Evolutionary conservation across 1,140 invertebrate genomes (phyloP), one percentile per base, ranked within the genome.

Genomic region (Ooceraea biroi): DNA sequence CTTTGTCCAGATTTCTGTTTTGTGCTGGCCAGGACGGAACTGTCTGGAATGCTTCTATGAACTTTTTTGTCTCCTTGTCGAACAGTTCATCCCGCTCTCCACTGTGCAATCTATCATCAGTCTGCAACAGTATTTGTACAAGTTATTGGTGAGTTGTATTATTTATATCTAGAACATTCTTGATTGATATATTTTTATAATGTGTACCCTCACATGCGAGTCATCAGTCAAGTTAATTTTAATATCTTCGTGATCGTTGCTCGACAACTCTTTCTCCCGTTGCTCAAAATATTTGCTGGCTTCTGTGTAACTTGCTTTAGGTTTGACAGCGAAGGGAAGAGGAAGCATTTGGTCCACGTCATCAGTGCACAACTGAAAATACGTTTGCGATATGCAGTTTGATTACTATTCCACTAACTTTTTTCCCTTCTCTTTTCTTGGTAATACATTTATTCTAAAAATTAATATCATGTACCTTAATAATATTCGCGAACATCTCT

Each of bases 201-300:
- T 8, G 5, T 4, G 0, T 58, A 80, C 65, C 76, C 69, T 36
- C 27, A 44, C 0, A 25, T 22, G 1, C 22, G 36, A 27, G 8
- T 30, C 50, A 22, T 80, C 22, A 46, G 36, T 1, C 12, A 46
- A 22, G 1, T 25, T 68, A 14, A n/a, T 41, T 36, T 36, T 46
- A 57, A 19, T 27, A 25, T 80, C 66, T 55, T 60, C 1, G 17
- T 17, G 3, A 46, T 85, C 50, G 50, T 66, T 46, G 52, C 1
- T 14, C 57, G 8, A 36, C 25, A 27, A 3, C 44, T 78, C 22
- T 27, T 88, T 58, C 14, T 69, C 71, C 52, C 2, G 84, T 50
- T 78, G 17, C 22, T 88, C 19, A 48, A 90, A 74, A 63, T 90
- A 89, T 52, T 74, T 36, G 22, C 36, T 50, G 58, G 83, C 69